Base-by-base conservation (phyloP, 2,797 vertebrate genomes). In the Etheostoma perlongum region DNA sequence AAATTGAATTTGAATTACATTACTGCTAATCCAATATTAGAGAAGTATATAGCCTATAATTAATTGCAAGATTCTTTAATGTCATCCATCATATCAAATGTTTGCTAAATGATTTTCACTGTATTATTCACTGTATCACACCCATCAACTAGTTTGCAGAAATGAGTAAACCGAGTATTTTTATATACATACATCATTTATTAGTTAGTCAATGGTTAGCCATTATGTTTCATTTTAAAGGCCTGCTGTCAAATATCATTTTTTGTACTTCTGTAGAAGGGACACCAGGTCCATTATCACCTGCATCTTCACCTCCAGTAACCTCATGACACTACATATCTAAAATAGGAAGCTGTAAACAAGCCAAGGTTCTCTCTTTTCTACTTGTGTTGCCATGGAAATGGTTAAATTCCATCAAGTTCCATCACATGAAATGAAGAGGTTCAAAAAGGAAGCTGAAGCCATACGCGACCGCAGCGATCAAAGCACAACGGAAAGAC, bases 261-360 rank as follows among this genome's bases (percentile, higher is more conserved):
- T 30, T 30, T 5, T 30, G 30, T 30, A 30, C 30, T 30, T 6
- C 30, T 30, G 30, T 30, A 30, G 30, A 30, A 30, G 30, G 30
- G 30, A 30, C 30, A 30, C 30, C 30, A 30, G 1, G 30, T 30
- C 30, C 30, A 30, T 30, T 30, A 30, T 30, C 30, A 30, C 30
- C 30, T 30, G 30, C 5, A 30, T 30, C 30, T 6, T 30, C 30
- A 30, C 30, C 5, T 30, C 5, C 30, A 30, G 5, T 30, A 74
- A 73, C 80, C 78, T 64, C 63, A 70, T 74, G 57, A 52, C 52
- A 88, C 64, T 73, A 58, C 74, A 52, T 58, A 85, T 79, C 85
- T 83, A 81, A 92, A 90, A 90, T 73, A 89, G 78, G 89, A 71
- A 85, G 75, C 47, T 64, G 54, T 78, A 85, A 83, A 90, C 90